These are phyloP conservation scores for Pyrgilauda ruficollis DNA, from an alignment of 2,113 vertebrate species.

Conservation along the genomic window DNA sequence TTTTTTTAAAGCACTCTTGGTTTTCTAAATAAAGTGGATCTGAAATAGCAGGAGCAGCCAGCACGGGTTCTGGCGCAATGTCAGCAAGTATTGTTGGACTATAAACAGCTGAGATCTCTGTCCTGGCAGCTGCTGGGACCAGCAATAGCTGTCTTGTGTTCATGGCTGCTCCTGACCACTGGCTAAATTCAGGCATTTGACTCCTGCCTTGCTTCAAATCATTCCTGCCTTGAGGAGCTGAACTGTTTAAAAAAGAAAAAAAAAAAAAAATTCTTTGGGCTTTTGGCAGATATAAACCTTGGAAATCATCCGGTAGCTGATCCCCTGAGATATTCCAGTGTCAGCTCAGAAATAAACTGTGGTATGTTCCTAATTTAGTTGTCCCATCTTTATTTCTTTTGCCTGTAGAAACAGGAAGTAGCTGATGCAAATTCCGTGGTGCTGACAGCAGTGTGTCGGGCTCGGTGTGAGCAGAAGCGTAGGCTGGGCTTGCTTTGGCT, in stretches of 20 bases:
- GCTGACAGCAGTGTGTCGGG: not conserved
- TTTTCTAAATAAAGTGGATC: not conserved
- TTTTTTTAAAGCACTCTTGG: not conserved
- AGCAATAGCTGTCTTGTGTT: not conserved
- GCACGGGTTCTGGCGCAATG: not conserved
- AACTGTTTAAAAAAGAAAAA: not conserved
- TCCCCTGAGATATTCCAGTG: constrained; percentile 43
- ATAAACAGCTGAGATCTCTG: constrained; percentile 27
- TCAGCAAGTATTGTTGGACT: not conserved
- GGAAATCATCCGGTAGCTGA: constrained; percentile 11
- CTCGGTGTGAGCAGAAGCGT: not conserved
- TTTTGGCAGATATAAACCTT: constrained; percentile 1
- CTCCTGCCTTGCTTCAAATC: not conserved
- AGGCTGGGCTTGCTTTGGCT: not conserved
- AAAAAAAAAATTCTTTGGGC: not conserved
- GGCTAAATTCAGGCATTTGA: not conserved
- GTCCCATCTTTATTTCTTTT: constrained; percentile 18
- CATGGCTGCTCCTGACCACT: not conserved
- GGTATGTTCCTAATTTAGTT: constrained; percentile 56
- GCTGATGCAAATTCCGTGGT: not conserved
- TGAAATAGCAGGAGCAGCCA: not conserved
- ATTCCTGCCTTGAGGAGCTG: not conserved
- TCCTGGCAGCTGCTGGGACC: constrained; percentile 32
- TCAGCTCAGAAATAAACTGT: constrained; percentile 44
- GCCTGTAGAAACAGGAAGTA: constrained; percentile 46